Evolutionary conservation across 2,797 vertebrate genomes (phyloP), one percentile per base, ranked within the genome.

Genomic region (Eidolon dupreanum): DNA sequence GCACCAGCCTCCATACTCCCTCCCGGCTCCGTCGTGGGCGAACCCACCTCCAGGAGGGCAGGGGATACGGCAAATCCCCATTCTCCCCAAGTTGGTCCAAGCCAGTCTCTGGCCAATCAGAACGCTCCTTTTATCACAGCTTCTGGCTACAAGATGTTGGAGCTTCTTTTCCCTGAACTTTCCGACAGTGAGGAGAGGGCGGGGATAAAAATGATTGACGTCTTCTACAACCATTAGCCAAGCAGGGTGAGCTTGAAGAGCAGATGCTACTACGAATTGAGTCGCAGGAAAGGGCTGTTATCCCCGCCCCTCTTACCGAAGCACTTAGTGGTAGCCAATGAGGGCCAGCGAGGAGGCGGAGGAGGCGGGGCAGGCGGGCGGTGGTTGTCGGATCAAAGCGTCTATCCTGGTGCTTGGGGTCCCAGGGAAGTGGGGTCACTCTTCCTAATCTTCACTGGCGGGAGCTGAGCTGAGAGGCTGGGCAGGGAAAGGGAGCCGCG

Each of bases 41-140:
- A 92, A 87, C 53, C 79, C 93, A 95, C 22, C 63, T 66, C 53
- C n/a, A 22, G 36, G 2, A 94, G 84, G 38, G 17, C 4, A 22
- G 73, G 38, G 46, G 19, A 2, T 22, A 17, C 8, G 0, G 17
- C 31, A 24, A 61, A 57, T 46, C 75, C 78, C 51, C 63, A n/a
- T 46, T 65, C n/a, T 74, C 49, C 20, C 20, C 2, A 43, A 65
- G 31, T 86, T 85, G 81, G 95, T 5, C 43, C 77, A 1, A 59
- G 61, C 94, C 95, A 74, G 11, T 9, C 16, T 78, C 74, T 68
- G 31, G n/a, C 97, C 97, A 98, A 96, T 96, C 95, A 90, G 31
- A 93, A 92, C 55, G 43, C 71, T 79, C 28, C 53, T 71, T 41
- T 84, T 38, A 61, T 73, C 77, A 31, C 31, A 0, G 9, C 79